Evolutionary conservation across 2,113 vertebrate species (phyloP).

Genomic region (Eretmodus cyanostictus): DNA sequence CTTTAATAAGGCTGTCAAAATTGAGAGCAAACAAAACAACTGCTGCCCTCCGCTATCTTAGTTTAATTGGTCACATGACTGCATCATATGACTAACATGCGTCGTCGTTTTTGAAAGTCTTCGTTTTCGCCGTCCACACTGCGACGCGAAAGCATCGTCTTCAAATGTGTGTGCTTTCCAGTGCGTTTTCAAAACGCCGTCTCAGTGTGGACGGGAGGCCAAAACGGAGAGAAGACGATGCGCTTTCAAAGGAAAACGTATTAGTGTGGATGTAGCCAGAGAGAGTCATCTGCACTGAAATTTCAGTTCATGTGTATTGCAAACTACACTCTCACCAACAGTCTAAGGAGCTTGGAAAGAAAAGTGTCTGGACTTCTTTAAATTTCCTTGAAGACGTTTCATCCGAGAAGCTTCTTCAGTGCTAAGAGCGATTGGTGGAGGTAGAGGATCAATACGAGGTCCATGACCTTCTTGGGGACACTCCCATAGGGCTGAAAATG

Average conservation of each 20-base stretch:
- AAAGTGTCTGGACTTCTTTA: background rate
- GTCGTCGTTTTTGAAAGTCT: background rate
- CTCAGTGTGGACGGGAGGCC: background rate
- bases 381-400: background rate
- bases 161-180: background rate
- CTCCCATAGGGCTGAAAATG: background rate
- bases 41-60: background rate
- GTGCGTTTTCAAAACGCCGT: background rate
- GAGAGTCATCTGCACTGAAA: background rate
- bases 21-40: background rate
- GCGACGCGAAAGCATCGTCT: rapidly evolving
- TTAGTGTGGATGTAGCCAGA: rapidly evolving
- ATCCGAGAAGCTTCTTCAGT: background rate
- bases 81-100: background rate
- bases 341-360: background rate
- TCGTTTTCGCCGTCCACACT: rapidly evolving
- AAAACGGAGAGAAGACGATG: background rate
- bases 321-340: background rate
- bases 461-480: background rate
- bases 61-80: background rate
- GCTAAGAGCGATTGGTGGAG: background rate
- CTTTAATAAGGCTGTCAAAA: background rate
- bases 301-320: background rate
- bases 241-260: rapidly evolving
- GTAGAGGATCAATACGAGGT: rapidly evolving